Conservation (phyloP, 2,797 vertebrate genomes). For the Trichosurus vulpecula region DNA sequence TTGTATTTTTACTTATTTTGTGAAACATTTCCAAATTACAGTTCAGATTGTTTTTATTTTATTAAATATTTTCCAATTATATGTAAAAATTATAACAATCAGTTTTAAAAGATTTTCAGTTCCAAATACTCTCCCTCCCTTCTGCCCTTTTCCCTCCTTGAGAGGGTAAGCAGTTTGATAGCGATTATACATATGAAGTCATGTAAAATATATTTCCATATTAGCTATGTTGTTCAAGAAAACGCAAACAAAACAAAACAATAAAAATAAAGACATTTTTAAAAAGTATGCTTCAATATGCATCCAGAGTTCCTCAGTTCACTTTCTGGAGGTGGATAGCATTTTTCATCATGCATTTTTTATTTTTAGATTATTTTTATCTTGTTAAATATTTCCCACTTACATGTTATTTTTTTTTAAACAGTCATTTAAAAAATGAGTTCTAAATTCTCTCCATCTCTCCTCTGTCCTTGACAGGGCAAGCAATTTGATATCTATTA, state of each 20-base stretch:
- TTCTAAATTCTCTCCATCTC: too few species aligned
- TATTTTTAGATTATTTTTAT: too few species aligned
- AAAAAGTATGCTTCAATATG: neutral
- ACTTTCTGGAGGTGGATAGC: neutral
- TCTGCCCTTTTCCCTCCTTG: neutral
- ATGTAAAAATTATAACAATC: neutral
- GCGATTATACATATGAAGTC: neutral
- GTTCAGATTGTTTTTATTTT: neutral
- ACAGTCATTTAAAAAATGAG: neutral
- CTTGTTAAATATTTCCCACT: neutral
- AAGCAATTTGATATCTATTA: neutral
- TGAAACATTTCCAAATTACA: neutral
- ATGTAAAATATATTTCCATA: neutral
- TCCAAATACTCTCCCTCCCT: neutral
- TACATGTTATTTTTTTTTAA: too few species aligned
- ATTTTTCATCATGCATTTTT: neutral
- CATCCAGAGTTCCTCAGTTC: neutral
- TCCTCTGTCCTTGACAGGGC: neutral
- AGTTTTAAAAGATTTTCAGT: neutral
- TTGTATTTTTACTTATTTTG: neutral
- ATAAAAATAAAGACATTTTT: neutral
- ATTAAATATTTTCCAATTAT: neutral
- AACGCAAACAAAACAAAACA: neutral
- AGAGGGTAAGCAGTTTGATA: neutral
- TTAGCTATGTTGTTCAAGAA: neutral